Evolutionary conservation across 2,888 invertebrate genomes (phyloP), one percentile per base, ranked within the genome.

Genomic region (Diarsia dahlii): DNA sequence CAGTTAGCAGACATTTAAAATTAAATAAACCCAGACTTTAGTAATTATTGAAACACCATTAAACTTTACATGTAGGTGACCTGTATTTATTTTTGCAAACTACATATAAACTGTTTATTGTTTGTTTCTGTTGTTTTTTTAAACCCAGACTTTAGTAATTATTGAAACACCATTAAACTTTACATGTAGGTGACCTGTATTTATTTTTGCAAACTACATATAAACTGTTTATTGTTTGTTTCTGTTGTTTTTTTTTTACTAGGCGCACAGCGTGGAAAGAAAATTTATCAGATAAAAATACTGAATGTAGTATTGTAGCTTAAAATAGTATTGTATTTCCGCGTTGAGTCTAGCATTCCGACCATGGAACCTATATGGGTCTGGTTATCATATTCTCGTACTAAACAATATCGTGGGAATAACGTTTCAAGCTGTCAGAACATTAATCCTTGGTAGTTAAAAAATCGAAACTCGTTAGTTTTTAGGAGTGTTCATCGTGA

Each of bases 31-130:
- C 13, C 28, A 74, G 34, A 64, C 68, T 71, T 52, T 9, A 13
- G 13, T 58, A 15, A 68, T 72, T 72, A 75, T 64, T 10, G 45
- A 39, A 64, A 77, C 48, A 52, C 50, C 60, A 71, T 73, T 23
- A 71, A 79, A 72, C 39, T 50, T 39, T 54, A 68, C 34, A n/a
- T n/a, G n/a, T 72, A 45, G 34, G 39, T 66, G 66, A 76, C 62
- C 80, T 56, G 63, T 45, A 69, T 84, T 76, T n/a, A 23, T 70
- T 82, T 87, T 81, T 74, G 70, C 81, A 60, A 48, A 23, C 58
- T 20, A 12, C 13, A 48, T 15, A 64, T 77, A 69, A 69, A 76
- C 28, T 65, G 23, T 78, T 63, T 74, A 48, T 48, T n/a, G n/a
- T n/a, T n/a, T n/a, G n/a, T n/a, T n/a, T n/a, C n/a, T n/a, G n/a